Conservation (phyloP, 1,140 invertebrate species). For the Teleopsis dalmanni region DNA sequence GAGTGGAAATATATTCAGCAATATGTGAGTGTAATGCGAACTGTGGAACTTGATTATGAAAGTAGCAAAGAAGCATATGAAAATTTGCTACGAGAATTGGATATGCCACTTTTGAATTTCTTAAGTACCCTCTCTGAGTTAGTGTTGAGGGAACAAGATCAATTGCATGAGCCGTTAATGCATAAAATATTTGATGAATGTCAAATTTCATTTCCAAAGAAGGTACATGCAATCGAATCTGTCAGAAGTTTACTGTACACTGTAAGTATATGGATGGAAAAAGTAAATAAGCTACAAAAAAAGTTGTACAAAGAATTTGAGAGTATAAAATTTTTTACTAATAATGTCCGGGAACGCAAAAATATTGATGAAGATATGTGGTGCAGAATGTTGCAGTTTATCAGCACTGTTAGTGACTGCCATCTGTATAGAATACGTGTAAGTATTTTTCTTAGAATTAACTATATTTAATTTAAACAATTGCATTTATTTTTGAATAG, state of each 20-base stretch:
- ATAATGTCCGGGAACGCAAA: conserved; percentile 1
- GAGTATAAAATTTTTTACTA: conserved; percentile 15
- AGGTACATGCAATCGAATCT: no score
- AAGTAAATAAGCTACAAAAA: conserved; percentile 9
- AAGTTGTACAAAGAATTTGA: conserved; percentile 16
- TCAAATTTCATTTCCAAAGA: no score
- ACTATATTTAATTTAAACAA: not conserved
- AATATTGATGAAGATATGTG: conserved; percentile 6
- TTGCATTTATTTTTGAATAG: not conserved
- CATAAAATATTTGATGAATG: conserved; percentile 13
- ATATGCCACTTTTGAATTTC: conserved; percentile 2
- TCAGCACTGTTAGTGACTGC: conserved; percentile 55
- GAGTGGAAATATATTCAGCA: conserved; percentile 53
- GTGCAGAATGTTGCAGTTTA: conserved; percentile 35
- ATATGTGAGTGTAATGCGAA: conserved; percentile 9
- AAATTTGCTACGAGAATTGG: not conserved
- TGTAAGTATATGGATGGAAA: conserved; percentile 19
- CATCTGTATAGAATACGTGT: conserved; percentile 52
- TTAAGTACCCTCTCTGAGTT: not conserved
- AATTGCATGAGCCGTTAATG: not conserved
- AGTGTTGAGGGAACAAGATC: not conserved
- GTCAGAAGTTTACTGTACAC: conserved; percentile 6
- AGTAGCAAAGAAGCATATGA: not conserved
- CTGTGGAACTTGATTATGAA: not conserved
- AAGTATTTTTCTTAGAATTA: conserved; percentile 9